Conservation (phyloP, 2,113 vertebrate genomes). For the Caranx melampygus region DNA sequence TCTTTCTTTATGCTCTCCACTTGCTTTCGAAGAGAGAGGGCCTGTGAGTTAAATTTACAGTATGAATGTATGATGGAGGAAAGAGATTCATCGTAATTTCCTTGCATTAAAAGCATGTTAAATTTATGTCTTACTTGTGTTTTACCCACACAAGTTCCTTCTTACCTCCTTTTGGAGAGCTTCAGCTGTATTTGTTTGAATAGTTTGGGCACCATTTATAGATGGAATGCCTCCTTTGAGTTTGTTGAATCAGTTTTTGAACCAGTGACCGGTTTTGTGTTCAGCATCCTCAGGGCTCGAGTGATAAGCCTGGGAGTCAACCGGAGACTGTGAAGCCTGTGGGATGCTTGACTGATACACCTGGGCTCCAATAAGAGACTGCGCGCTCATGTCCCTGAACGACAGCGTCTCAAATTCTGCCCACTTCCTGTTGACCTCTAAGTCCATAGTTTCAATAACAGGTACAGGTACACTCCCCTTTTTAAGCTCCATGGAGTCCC, state of each 20-base stretch:
- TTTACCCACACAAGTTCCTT: neutral
- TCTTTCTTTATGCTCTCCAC: constrained; percentile 80
- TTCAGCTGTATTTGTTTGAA: constrained; percentile 72
- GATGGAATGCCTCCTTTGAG: constrained; percentile 20
- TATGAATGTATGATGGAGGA: neutral
- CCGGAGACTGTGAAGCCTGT: constrained; percentile 25
- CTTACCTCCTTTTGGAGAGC: constrained; percentile 89
- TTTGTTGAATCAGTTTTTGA: constrained; percentile 20
- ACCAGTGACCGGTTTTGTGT: neutral
- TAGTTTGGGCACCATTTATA: constrained; percentile 42
- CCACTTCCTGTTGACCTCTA: constrained; percentile 95
- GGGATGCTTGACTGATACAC: constrained; percentile 43
- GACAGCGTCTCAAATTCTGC: constrained; percentile 90
- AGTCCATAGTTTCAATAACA: constrained; percentile 79
- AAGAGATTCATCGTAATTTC: neutral
- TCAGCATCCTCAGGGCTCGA: constrained; percentile 36
- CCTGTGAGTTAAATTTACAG: constrained; percentile 37
- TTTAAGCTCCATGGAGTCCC: constrained; percentile 86
- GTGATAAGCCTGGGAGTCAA: constrained; percentile 30
- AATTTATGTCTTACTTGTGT: neutral
- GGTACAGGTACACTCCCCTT: constrained; percentile 83
- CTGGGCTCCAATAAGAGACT: constrained; percentile 72
- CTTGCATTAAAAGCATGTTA: neutral
- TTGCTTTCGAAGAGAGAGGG: constrained; percentile 84
- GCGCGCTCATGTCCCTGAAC: constrained; percentile 83